Percentiles rank a stretch among this genome's conserved stretches.
Conservation (phyloP, 1,140 invertebrate species). For the Drosophila bocki region DNA sequence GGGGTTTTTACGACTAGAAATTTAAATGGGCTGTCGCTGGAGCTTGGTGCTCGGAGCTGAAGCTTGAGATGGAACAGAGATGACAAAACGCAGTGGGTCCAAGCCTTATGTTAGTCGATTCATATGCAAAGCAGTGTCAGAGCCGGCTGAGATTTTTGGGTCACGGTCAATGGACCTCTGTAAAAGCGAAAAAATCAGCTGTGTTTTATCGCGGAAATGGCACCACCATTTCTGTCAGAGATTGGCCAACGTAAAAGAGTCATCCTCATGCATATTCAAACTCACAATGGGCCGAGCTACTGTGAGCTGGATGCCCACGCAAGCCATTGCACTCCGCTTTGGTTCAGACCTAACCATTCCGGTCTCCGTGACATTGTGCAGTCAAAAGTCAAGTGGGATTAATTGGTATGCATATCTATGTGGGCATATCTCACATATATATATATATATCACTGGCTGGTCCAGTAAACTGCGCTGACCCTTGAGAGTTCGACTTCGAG, state of each 20-base stretch:
- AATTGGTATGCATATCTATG: conserved; percentile 47
- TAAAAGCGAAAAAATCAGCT: conserved; percentile 42
- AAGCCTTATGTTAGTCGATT: conserved; percentile 28
- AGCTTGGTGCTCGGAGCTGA: not conserved
- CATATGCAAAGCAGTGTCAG: conserved; percentile 67
- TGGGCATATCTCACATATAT: conserved; percentile 7
- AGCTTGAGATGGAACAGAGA: conserved; percentile 1
- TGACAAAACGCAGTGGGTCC: conserved; percentile 29
- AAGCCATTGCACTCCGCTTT: conserved; percentile 41
- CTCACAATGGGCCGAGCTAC: conserved; percentile 18
- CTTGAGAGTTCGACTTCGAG: conserved; percentile 50
- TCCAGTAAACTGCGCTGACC: conserved; percentile 59
- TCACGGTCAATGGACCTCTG: conserved; percentile 78
- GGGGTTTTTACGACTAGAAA: conserved; percentile 65
- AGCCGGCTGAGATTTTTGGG: conserved; percentile 59
- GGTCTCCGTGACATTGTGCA: conserved; percentile 47
- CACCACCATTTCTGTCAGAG: conserved; percentile 37
- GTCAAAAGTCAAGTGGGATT: conserved; percentile 57
- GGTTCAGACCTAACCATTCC: conserved; percentile 10
- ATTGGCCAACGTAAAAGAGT: conserved; percentile 40
- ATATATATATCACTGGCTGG: conserved; percentile 19
- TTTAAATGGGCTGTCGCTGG: conserved; percentile 47
- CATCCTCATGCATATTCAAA: conserved; percentile 35
- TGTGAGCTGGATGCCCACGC: conserved; percentile 27
- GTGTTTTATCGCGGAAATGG: conserved; percentile 50